phyloP scores from a whole-genome alignment of 1,140 invertebrate genomes.

The Trinorchestia longiramus region DNA sequence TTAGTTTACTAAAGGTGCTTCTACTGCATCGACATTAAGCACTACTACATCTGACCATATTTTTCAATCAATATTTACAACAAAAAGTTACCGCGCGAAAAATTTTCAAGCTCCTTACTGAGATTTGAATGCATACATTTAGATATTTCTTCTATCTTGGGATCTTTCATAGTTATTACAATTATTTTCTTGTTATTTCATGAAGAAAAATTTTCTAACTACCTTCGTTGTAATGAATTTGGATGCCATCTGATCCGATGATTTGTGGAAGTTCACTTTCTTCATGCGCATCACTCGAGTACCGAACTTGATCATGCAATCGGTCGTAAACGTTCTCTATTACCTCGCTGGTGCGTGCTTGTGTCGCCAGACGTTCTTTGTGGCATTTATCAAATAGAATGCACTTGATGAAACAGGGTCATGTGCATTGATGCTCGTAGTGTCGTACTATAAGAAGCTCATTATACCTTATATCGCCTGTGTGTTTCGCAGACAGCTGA shows the following conservation, averaged over 20 bases:
- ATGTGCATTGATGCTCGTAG: neutral
- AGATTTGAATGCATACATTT: neutral
- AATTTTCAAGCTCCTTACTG: neutral
- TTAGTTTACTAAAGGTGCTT: neutral
- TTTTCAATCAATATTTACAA: neutral
- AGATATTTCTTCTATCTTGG: neutral
- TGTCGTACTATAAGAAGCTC: neutral
- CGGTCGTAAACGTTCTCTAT: neutral
- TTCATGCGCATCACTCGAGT: neutral
- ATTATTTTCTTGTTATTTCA: neutral
- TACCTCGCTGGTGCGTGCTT: neutral
- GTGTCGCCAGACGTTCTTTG: neutral
- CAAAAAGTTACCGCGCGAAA: neutral
- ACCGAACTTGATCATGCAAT: neutral
- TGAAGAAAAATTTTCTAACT: neutral
- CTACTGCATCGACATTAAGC: neutral
- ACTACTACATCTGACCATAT: neutral
- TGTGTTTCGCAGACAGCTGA: neutral
- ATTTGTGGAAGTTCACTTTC: neutral
- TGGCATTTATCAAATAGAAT: neutral
- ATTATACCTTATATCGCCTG: neutral
- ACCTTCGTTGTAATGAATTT: neutral
- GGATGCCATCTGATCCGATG: neutral
- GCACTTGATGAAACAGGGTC: neutral
- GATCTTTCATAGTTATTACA: neutral